These are phyloP conservation scores for Eucera pruinosa DNA, from an alignment of 2,888 invertebrate species.

Conservation along the genomic window DNA sequence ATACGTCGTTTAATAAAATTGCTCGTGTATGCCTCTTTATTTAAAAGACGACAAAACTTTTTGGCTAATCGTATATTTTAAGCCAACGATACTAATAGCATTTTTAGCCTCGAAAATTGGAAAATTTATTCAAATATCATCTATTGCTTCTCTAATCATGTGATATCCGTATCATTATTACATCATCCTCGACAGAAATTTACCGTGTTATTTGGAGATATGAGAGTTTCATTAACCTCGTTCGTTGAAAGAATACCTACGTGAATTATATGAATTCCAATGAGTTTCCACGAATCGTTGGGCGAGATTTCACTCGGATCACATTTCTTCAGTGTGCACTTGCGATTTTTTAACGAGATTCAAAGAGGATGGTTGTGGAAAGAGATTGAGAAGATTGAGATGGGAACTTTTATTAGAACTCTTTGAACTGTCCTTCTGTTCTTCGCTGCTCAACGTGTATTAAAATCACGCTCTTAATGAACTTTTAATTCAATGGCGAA, in stretches of 20 bases:
- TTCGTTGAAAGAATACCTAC: neutral
- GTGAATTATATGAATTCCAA: neutral
- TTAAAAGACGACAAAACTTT: no score
- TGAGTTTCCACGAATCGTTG: neutral
- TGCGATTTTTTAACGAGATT: constrained; percentile 9
- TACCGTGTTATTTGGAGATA: neutral
- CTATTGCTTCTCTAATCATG: no score
- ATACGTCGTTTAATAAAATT: no score
- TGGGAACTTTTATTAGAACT: constrained; percentile 3
- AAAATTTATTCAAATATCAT: no score
- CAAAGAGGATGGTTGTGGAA: neutral
- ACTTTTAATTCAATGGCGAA: neutral
- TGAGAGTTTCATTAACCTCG: neutral
- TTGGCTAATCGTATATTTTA: no score
- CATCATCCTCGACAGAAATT: neutral
- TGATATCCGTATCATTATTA: neutral
- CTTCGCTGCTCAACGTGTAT: neutral
- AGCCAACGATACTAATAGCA: no score
- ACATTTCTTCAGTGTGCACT: neutral
- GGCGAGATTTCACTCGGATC: neutral
- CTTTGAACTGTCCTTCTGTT: neutral
- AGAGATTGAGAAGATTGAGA: neutral
- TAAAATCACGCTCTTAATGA: constrained; percentile 1
- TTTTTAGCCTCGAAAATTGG: no score
- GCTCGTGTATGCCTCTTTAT: no score